Conservation (phyloP, 2,797 vertebrate species). For the Mormyrops attenuatus region DNA sequence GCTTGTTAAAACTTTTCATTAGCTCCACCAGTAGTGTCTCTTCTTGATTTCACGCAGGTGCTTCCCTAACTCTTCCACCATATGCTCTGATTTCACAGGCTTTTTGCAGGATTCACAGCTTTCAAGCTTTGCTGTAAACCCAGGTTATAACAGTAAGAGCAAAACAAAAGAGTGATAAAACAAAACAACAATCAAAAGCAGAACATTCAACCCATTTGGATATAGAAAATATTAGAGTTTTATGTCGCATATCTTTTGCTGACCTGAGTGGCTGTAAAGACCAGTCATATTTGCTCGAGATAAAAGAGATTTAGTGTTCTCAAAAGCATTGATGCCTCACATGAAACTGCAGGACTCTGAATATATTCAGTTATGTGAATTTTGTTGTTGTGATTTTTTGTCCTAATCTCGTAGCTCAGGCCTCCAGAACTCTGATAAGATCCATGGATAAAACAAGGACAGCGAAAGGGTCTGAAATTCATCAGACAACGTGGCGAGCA, state of each 20-base stretch:
- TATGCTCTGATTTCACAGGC: neutral
- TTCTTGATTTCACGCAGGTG: neutral
- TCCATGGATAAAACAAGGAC: neutral
- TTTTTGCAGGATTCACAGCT: neutral
- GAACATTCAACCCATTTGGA: neutral
- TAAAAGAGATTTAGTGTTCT: neutral
- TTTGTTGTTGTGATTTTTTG: neutral
- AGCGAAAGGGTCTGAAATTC: neutral
- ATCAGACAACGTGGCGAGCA: neutral
- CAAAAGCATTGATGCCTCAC: neutral
- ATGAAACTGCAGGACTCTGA: neutral
- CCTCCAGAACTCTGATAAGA: conserved; percentile 1
- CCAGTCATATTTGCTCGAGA: neutral
- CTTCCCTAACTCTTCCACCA: neutral
- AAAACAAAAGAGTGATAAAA: neutral
- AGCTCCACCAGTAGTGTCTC: neutral
- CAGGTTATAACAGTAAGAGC: neutral
- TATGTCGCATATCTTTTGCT: neutral
- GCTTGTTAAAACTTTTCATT: neutral
- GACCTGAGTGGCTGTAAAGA: neutral
- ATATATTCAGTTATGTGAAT: neutral
- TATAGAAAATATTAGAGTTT: neutral
- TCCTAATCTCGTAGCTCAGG: neutral
- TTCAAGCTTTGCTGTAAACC: neutral
- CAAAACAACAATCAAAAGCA: neutral